Evolutionary conservation across 2,113 vertebrate species (phyloP), one percentile per base, ranked within the genome.

Genomic region (Lipophrys pholis): DNA sequence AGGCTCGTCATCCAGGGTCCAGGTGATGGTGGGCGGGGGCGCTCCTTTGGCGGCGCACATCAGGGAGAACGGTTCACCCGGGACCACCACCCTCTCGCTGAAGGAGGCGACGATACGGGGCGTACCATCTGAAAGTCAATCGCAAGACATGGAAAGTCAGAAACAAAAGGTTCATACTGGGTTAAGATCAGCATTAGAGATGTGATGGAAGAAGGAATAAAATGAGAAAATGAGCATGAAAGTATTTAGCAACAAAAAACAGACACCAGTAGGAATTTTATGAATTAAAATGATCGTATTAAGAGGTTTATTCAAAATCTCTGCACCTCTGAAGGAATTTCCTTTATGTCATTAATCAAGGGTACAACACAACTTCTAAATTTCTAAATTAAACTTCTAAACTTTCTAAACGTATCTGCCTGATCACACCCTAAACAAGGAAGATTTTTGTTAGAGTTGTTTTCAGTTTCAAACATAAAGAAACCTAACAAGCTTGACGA

Each of bases 11-110:
- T 99, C 98, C 93, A 99, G 91, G 3, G 96, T 97, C 98, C 98
- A 99, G 90, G 95, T 97, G 93, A 99, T 93, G 35, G 96, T 97
- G 14, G 98, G 98, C 0, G 97, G 97, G 0, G 98, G 97, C 0
- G 98, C 97, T 5, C 97, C 98, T 90, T 98, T 98, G 88, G 97
- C 97, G 0, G 97, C 94, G 1, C 98, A 99, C 96, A 97, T 96
- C 80, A 99, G 94, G 36, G 96, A 99, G 89, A 99, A 99, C 14
- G 96, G 97, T 82, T 99, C 98, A 38, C 97, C 97, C 0, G 97
- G 98, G 73, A 97, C 96, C 63, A 99, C 97, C 82, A 99, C 98
- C 68, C 96, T 96, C 92, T 99, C 98, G 41, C 98, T 99, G 94
- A 99, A 99, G 92, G 98, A 98, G 12, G 96, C 96, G 68, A 99